Conservation (phyloP, 2,888 invertebrate genomes). For the Machimus atricapillus region DNA sequence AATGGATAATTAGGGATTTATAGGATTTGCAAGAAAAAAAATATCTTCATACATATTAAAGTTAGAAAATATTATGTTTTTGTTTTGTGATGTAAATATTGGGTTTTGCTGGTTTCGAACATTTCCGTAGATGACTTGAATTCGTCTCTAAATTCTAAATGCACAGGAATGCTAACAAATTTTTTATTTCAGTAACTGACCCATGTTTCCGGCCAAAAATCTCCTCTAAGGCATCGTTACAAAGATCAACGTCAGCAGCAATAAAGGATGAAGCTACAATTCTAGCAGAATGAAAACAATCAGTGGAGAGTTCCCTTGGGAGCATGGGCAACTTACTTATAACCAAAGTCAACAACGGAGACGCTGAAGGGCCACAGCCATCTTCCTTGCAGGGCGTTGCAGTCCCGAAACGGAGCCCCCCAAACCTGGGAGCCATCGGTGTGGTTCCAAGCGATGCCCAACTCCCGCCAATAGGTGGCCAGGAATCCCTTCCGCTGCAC, state of each 20-base stretch:
- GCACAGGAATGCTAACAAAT: not conserved
- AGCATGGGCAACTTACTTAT: conserved; percentile 55
- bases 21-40: no score
- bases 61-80: no score
- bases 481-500: conserved; percentile 60
- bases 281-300: conserved; percentile 53
- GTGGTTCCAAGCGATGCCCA: conserved; percentile 62
- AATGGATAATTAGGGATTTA: no score
- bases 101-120: not conserved
- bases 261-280: conserved; percentile 71
- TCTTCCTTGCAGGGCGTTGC: conserved; percentile 59
- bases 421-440: conserved; percentile 60
- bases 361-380: conserved; percentile 63
- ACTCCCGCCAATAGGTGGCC: conserved; percentile 61
- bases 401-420: conserved; percentile 62
- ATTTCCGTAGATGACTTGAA: not conserved
- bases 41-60: no score
- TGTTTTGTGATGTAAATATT: no score
- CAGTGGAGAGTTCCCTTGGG: not conserved
- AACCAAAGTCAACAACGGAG: conserved; percentile 59
- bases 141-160: not conserved
- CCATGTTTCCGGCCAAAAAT: conserved; percentile 73
- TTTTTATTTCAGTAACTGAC: conserved; percentile 52
- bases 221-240: conserved; percentile 72
- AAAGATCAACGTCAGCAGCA: conserved; percentile 72